phyloP scores from a whole-genome alignment of 2,888 invertebrate species.

The Eupithecia tripunctaria region DNA sequence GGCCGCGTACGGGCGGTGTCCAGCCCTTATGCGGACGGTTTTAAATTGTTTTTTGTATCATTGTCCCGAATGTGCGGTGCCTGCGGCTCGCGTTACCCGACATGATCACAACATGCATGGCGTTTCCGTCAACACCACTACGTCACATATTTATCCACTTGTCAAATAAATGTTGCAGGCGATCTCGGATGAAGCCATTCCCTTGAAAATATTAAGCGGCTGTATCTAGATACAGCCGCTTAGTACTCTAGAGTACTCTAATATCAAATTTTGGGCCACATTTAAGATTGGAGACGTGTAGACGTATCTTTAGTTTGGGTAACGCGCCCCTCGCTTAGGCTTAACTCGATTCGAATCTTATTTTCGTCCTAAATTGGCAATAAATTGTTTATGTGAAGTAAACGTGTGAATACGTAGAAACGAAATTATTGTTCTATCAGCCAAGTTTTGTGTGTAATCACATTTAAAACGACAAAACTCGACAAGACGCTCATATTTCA shows the following conservation, averaged over 20 bases:
- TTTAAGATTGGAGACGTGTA: slow-evolving; percentile 45
- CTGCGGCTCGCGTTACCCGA: slow-evolving; percentile 41
- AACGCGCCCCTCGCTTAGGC: slow-evolving; percentile 40
- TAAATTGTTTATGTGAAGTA: slow-evolving; percentile 51
- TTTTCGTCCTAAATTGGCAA: slow-evolving; percentile 51
- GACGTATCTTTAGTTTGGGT: slow-evolving; percentile 45
- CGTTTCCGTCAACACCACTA: slow-evolving; percentile 65
- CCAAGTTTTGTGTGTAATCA: slow-evolving; percentile 16
- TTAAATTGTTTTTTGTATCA: slow-evolving; percentile 63
- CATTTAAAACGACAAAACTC: neutral
- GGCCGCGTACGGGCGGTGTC: slow-evolving; percentile 50
- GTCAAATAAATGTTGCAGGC: slow-evolving; percentile 80
- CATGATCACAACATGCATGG: slow-evolving; percentile 56
- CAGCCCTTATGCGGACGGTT: slow-evolving; percentile 61
- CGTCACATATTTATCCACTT: slow-evolving; percentile 77
- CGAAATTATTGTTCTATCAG: slow-evolving; percentile 36
- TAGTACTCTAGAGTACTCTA: neutral
- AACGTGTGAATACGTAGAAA: slow-evolving; percentile 38
- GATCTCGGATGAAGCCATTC: slow-evolving; percentile 78
- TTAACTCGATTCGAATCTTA: slow-evolving; percentile 49
- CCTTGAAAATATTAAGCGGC: slow-evolving; percentile 59
- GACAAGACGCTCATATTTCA: too few species aligned
- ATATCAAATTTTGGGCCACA: neutral
- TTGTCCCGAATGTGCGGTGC: slow-evolving; percentile 54
- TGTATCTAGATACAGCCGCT: too few species aligned